Conservation (phyloP, 1,140 invertebrate species). For the Drosophila azteca region DNA sequence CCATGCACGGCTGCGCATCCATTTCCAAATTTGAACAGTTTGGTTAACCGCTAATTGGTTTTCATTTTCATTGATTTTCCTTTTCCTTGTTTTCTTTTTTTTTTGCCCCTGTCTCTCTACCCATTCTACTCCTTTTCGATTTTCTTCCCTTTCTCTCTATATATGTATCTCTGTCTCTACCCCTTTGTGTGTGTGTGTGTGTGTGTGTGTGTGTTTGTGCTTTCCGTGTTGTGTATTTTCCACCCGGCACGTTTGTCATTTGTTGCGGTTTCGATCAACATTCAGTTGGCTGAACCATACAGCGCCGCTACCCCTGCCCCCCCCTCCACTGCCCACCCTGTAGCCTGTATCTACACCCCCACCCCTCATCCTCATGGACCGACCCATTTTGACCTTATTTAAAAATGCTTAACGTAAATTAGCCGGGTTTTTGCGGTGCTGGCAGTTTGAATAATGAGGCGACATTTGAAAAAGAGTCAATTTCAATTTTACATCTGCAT, state of each 20-base stretch:
- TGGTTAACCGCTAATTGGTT: conserved; percentile 81
- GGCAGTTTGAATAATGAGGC: conserved; percentile 75
- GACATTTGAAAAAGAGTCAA: conserved; percentile 69
- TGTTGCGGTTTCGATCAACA: conserved; percentile 79
- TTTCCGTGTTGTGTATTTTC: conserved; percentile 57
- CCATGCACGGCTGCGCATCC: conserved; percentile 71
- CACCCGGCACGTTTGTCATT: conserved; percentile 74
- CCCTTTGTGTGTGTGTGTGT: neutral
- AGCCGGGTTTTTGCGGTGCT: conserved; percentile 66
- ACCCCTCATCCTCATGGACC: neutral
- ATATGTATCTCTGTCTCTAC: neutral
- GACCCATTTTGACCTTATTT: conserved; percentile 68
- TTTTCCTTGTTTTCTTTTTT: neutral
- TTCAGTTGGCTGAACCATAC: conserved; percentile 62
- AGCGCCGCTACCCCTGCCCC: neutral
- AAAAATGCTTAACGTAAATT: conserved; percentile 82
- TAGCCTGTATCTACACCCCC: conserved; percentile 1
- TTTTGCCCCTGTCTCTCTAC: neutral
- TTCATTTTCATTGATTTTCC: conserved; percentile 80
- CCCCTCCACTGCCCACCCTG: neutral
- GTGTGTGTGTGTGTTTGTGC: conserved; percentile 11
- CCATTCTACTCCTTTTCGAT: conserved; percentile 4
- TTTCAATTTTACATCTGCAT: conserved; percentile 64
- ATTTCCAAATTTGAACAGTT: conserved; percentile 82
- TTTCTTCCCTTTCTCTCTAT: neutral